These are phyloP conservation scores for Pelusios castaneus DNA, from an alignment of 2,113 vertebrate genomes.

Conservation along the genomic window DNA sequence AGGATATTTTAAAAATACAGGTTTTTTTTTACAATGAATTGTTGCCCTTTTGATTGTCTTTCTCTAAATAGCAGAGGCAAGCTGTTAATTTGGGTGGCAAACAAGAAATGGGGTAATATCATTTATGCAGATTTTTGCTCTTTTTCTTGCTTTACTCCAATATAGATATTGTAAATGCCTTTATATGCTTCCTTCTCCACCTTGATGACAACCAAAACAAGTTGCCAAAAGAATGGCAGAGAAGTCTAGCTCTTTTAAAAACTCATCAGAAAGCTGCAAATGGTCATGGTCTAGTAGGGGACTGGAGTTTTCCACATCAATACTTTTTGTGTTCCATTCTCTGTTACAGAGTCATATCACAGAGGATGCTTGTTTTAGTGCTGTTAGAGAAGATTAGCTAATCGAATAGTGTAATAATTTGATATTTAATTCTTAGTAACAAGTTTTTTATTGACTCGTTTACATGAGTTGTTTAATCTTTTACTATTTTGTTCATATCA, in stretches of 20 bases:
- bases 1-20: not conserved
- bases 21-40: not conserved
- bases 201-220: not conserved
- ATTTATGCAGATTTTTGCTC: not conserved
- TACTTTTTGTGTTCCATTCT: not conserved
- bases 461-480: not conserved
- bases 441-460: not conserved
- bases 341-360: not conserved
- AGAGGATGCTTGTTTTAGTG: not conserved
- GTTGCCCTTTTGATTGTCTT: not conserved
- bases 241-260: not conserved
- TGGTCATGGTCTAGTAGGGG: not conserved
- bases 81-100: constrained; percentile 13
- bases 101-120: not conserved
- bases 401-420: not conserved
- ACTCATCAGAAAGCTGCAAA: not conserved
- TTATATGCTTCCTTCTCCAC: not conserved
- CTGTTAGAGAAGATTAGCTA: not conserved
- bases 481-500: not conserved
- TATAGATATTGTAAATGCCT: not conserved
- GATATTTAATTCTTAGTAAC: not conserved
- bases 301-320: not conserved
- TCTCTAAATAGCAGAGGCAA: not conserved
- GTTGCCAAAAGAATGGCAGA: not conserved
- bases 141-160: not conserved